Evolutionary conservation across 64 coral and sea anemone species (phyloP).

Genomic region (Trachythela sp.): DNA sequence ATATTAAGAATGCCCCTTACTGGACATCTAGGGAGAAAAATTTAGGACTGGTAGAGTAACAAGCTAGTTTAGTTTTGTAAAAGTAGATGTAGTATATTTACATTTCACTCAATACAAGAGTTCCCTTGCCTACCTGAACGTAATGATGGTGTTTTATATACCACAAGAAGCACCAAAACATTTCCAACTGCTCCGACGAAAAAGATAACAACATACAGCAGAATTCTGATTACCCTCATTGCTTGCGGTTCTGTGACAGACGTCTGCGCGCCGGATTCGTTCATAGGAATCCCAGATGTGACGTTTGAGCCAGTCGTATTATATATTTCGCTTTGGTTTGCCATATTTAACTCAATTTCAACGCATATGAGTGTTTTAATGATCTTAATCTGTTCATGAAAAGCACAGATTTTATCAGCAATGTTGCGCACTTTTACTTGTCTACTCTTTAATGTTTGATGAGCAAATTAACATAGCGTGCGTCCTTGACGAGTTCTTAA

Average conservation of each 20-base stretch:
- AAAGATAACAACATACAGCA: neutral
- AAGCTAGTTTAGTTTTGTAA: too few species aligned
- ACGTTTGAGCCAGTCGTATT: neutral
- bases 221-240: neutral
- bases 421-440: neutral
- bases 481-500: neutral
- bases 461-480: neutral
- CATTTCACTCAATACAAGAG: too few species aligned
- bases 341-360: neutral
- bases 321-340: neutral
- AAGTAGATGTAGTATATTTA: too few species aligned
- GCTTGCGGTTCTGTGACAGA: neutral
- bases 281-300: neutral
- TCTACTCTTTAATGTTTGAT: neutral
- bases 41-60: too few species aligned
- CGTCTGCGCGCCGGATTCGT: neutral
- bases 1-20: too few species aligned
- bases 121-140: neutral
- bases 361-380: neutral
- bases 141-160: neutral
- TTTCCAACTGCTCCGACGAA: neutral
- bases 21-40: too few species aligned
- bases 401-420: constrained; percentile 3
- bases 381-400: neutral
- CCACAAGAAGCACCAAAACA: neutral